Percentiles rank a stretch among this genome's conserved stretches.
phyloP scores from a whole-genome alignment of 2,888 invertebrate genomes.

The Acronicta leporina region DNA sequence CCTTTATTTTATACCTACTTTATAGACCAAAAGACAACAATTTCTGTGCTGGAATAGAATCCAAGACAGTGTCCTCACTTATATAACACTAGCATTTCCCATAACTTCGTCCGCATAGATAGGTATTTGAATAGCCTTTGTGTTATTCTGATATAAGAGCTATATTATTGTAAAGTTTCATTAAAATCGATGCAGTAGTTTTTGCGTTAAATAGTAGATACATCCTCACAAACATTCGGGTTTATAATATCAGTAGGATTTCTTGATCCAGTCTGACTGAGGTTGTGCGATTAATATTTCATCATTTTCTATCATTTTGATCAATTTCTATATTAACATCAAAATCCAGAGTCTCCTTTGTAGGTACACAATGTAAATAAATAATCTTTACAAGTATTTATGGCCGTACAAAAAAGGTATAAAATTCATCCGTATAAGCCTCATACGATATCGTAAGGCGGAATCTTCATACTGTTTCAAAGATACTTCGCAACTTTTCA shows the following conservation, averaged over 20 bases:
- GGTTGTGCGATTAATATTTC: constrained; percentile 42
- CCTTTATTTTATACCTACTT: constrained; percentile 8
- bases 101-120: too few relatives aligned
- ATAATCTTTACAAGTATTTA: constrained; percentile 47
- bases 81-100: too few relatives aligned
- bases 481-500: constrained; percentile 63
- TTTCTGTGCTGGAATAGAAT: too few relatives aligned
- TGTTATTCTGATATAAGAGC: too few relatives aligned
- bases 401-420: constrained; percentile 47
- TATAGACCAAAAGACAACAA: too few relatives aligned
- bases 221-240: too few relatives aligned
- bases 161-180: too few relatives aligned
- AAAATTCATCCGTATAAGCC: constrained; percentile 43
- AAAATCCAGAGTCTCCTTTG: constrained; percentile 39
- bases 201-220: too few relatives aligned
- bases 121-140: too few relatives aligned
- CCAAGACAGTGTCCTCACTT: too few relatives aligned
- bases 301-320: constrained; percentile 38
- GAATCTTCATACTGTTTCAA: constrained; percentile 47
- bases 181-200: too few relatives aligned
- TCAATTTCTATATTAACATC: constrained; percentile 48
- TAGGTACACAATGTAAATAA: constrained; percentile 35
- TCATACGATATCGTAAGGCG: constrained; percentile 41
- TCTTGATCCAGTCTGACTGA: constrained; percentile 13
- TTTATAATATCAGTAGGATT: too few relatives aligned